A percentile compares a stretch with the other conserved stretches of the same genome.
Conservation (phyloP, 2,797 vertebrate species). For the Gallirallus australis region DNA sequence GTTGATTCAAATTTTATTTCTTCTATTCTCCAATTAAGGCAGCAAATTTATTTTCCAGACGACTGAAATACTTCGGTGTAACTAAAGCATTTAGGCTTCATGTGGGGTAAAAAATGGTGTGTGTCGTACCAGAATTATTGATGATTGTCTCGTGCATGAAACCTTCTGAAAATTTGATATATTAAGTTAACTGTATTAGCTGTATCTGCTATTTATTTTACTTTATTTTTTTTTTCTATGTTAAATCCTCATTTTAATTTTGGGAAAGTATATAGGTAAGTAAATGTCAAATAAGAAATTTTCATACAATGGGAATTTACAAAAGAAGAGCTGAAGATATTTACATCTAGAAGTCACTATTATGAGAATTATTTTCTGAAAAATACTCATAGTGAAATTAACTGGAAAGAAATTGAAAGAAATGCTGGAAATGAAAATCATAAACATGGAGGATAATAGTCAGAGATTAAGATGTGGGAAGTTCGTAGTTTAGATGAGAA, state of each 20-base stretch:
- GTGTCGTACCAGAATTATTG: not conserved
- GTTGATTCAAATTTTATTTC: not conserved
- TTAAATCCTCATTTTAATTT: not conserved
- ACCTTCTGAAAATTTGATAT: not conserved
- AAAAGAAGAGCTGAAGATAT: not conserved
- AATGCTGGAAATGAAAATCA: not conserved
- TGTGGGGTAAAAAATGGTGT: not conserved
- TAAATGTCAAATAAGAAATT: not conserved
- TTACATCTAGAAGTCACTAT: not conserved
- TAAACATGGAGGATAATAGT: not conserved
- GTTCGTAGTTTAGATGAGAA: not conserved
- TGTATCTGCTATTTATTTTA: not conserved
- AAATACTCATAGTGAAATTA: not conserved
- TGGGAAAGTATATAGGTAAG: accelerated
- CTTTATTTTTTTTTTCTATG: not conserved
- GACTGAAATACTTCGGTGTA: not conserved
- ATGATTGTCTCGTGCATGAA: not conserved
- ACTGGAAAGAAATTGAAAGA: not conserved
- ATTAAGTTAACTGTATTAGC: not conserved
- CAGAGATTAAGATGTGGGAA: not conserved
- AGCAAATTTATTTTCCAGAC: not conserved
- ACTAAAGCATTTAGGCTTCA: not conserved
- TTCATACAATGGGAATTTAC: not conserved
- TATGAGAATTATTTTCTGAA: not conserved
- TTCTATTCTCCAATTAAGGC: not conserved